Evolutionary conservation across 2,797 vertebrate species (phyloP).

Genomic region (Phoebastria nigripes): DNA sequence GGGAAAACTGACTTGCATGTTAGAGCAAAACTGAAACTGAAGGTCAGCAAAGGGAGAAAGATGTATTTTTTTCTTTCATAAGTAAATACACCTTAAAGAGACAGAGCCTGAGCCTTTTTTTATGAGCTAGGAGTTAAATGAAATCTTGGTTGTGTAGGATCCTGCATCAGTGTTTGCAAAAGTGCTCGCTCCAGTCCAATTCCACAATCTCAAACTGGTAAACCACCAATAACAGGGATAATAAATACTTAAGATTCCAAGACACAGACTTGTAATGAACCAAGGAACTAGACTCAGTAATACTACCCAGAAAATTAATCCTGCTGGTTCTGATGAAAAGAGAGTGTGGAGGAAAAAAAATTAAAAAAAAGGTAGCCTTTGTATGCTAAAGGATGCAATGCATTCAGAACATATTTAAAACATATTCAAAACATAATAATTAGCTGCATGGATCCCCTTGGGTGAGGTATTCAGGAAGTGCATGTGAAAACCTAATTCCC

Average conservation of each 20-base stretch:
- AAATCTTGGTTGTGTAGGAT: neutral
- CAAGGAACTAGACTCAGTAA: neutral
- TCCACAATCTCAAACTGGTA: neutral
- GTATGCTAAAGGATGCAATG: neutral
- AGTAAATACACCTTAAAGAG: neutral
- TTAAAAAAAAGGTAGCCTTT: neutral
- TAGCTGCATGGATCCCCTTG: neutral
- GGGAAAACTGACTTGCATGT: neutral
- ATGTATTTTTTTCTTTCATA: neutral
- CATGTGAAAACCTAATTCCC: neutral
- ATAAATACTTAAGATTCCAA: neutral
- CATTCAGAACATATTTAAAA: neutral
- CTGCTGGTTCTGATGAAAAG: neutral
- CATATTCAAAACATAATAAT: neutral
- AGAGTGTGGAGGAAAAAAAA: neutral
- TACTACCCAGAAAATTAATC: neutral
- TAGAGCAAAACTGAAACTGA: neutral
- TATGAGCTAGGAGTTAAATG: neutral
- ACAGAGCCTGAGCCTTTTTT: neutral
- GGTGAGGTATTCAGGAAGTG: neutral
- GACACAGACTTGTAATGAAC: neutral
- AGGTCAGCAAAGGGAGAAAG: neutral
- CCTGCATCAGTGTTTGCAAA: neutral
- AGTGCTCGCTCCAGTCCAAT: neutral
- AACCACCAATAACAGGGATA: neutral